A percentile compares a stretch with the other conserved stretches of the same genome.
Conservation (phyloP, 2,888 invertebrate species). For the Romanomermis culicivorax region DNA sequence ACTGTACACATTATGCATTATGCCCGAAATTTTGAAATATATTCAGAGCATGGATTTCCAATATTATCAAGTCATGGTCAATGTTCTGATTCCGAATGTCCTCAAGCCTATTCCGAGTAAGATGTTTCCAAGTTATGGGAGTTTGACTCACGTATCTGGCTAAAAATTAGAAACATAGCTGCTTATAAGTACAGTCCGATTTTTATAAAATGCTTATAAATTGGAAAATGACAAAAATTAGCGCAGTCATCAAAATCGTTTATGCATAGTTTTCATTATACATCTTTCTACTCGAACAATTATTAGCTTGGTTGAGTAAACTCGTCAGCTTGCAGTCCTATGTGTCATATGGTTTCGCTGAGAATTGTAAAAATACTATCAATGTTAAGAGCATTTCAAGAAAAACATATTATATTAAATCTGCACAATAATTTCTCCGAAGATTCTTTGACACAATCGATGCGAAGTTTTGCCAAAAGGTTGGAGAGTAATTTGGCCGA, state of each 20-base stretch:
- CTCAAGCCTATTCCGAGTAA: constrained; percentile 72
- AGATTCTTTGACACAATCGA: constrained; percentile 68
- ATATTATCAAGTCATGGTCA: constrained; percentile 85
- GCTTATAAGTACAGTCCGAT: neutral
- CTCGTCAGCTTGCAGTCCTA: neutral
- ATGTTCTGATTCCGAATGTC: constrained; percentile 86
- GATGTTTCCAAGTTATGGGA: constrained; percentile 14
- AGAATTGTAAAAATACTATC: neutral
- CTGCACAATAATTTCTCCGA: neutral
- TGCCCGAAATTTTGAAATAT: constrained; percentile 31
- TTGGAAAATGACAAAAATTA: too few relatives aligned
- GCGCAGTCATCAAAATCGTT: too few relatives aligned
- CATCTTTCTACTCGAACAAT: too few relatives aligned
- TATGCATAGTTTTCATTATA: too few relatives aligned
- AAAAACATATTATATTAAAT: too few relatives aligned
- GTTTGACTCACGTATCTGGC: neutral
- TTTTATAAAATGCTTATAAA: too few relatives aligned
- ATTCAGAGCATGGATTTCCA: constrained; percentile 35
- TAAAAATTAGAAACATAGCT: neutral
- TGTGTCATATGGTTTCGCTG: neutral
- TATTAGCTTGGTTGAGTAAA: too few relatives aligned
- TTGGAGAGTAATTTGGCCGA: constrained; percentile 65
- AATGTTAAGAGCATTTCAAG: too few relatives aligned
- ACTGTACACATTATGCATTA: constrained; percentile 29
- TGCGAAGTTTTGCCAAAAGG: constrained; percentile 74